These are phyloP conservation scores for Lepisosteus osseus DNA, from an alignment of 2,113 vertebrate genomes.

Conservation along the genomic window DNA sequence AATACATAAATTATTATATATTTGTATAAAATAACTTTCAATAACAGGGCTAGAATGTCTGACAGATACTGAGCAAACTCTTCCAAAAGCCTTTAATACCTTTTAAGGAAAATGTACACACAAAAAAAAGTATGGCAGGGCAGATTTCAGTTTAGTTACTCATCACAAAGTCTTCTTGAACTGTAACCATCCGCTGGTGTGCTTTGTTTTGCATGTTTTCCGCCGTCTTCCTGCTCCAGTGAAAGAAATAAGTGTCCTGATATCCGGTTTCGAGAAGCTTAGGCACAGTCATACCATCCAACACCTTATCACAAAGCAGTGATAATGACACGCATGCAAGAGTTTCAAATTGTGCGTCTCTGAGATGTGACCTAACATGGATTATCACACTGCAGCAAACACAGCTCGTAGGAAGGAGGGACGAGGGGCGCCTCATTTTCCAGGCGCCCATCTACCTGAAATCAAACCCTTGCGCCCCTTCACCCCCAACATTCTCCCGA, in stretches of 20 bases:
- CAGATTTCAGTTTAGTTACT: too few species aligned
- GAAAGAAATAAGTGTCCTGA: conserved; percentile 16
- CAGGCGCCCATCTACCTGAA: too few species aligned
- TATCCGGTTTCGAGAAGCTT: conserved; percentile 52
- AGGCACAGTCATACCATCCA: conserved; percentile 53
- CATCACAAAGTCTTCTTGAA: not conserved
- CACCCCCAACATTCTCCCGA: not conserved
- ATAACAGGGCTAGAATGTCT: conserved; percentile 28
- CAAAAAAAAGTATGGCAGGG: too few species aligned
- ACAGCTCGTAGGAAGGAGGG: conserved; percentile 2
- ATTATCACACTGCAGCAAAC: conserved; percentile 31
- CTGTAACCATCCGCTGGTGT: conserved; percentile 24
- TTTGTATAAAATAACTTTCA: conserved; percentile 42
- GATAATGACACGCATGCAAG: conserved; percentile 51
- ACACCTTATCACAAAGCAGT: conserved; percentile 38
- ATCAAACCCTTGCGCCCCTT: too few species aligned
- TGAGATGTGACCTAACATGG: conserved; percentile 45
- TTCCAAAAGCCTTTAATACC: not conserved
- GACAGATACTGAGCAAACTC: conserved; percentile 40
- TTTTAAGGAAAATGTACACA: too few species aligned
- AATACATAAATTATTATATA: conserved; percentile 66
- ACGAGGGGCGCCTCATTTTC: not conserved
- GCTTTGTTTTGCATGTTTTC: conserved; percentile 39
- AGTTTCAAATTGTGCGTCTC: conserved; percentile 31
- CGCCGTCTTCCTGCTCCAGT: not conserved